phyloP scores from a whole-genome alignment of 2,113 vertebrate species.

The Rattus rattus region DNA sequence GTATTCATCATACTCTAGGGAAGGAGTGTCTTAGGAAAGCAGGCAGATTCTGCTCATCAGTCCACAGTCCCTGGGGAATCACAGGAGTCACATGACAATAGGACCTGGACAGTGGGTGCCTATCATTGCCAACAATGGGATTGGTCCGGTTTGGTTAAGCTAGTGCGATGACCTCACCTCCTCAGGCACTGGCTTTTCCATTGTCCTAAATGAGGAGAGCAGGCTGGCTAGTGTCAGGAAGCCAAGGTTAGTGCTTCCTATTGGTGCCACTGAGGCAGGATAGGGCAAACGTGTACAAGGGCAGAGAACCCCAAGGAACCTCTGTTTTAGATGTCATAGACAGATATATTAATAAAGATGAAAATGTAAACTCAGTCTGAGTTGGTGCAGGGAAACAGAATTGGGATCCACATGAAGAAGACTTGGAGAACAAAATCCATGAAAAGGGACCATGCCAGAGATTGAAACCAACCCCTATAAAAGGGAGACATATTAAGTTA shows the following conservation, averaged over 20 bases:
- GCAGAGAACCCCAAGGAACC: not conserved
- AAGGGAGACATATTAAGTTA: not conserved
- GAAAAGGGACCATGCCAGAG: no score
- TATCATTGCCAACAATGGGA: not conserved
- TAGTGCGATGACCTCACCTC: not conserved
- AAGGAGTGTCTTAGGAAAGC: not conserved
- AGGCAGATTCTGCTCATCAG: not conserved
- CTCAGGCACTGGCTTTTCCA: not conserved
- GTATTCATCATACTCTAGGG: not conserved
- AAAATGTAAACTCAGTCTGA: not conserved
- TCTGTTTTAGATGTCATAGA: not conserved
- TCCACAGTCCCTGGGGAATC: no score
- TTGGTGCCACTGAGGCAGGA: no score
- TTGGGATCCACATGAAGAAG: not conserved
- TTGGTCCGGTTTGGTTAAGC: not conserved
- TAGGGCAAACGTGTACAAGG: not conserved
- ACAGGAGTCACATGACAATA: not conserved
- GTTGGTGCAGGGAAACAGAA: not conserved
- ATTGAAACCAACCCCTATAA: not conserved
- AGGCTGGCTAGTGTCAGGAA: not conserved
- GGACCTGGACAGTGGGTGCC: not conserved
- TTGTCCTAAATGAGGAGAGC: not conserved
- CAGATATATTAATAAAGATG: not conserved
- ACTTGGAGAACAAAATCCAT: not conserved
- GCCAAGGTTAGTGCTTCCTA: not conserved